Base-by-base conservation (phyloP, 2,888 invertebrate species). In the Seladonia tumulorum region DNA sequence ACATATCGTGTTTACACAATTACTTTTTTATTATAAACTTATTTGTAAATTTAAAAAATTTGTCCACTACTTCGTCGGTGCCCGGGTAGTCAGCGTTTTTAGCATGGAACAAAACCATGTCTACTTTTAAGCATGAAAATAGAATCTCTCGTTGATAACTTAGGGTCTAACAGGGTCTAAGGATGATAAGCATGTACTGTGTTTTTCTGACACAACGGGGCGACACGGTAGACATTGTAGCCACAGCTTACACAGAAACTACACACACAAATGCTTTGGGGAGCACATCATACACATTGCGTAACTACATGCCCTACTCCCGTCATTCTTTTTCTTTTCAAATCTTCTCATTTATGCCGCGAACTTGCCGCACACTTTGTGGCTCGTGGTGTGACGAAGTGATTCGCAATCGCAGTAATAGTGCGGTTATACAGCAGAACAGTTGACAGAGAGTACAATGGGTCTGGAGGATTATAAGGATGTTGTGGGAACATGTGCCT, bases 381-480 rank as follows among this genome's bases (percentile, higher is more conserved):
- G 63, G 18, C 8, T 29, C 16, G 16, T 29, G 18, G 29, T 18
- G 63, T 14, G 29, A 29, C 29, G 16, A 29, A 63, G 63, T 63
- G 63, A 63, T 63, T 63, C 29, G 12, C 10, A 57, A 57, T 57
- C n/a, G 57, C n/a, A 57, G 57, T 53, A 57, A n/a, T 57, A 57
- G 57, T 29, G 16, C 63, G 29, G 16, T 16, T 63, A 7, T 18
- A 63, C 29, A 18, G 63, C 29, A 29, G 16, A 63, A 63, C 63
- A 63, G n/a, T 18, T 29, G 63, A 18, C 29, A 29, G 63, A 29
- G 63, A 70, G 18, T 29, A 87, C 79, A 74, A 95, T 95, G 95
- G 93, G 95, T 57, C 94, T 97, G 81, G 96, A 96, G 93, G 97
- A 97, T 74, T 97, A 97, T 94, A 97, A 97, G 95, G 97, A 97